A percentile compares a stretch with the other conserved stretches of the same genome.
Evolutionary conservation across 2,113 vertebrate species (phyloP).

Genomic region (Delphinapterus leucas): DNA sequence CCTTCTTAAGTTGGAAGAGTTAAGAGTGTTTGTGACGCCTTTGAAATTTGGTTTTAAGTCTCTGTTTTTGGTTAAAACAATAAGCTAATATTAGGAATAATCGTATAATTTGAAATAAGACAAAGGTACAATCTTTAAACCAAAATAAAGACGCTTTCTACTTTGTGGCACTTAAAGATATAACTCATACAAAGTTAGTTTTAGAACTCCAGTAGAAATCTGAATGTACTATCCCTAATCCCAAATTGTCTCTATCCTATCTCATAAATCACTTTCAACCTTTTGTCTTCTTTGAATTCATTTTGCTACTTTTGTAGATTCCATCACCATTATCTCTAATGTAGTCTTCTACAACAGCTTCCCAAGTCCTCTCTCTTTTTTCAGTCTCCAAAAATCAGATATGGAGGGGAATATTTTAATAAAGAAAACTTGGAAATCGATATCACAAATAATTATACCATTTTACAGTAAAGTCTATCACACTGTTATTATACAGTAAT

Average conservation of each 20-base stretch:
- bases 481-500: background rate
- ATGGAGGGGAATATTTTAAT: background rate
- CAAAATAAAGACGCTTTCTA: background rate
- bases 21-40: background rate
- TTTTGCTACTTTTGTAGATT: background rate
- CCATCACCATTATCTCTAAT: background rate
- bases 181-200: background rate
- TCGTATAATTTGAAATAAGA: background rate
- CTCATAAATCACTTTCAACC: background rate
- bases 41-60: constrained; percentile 41
- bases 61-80: background rate
- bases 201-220: background rate
- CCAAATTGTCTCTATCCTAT: background rate
- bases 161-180: background rate
- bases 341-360: background rate
- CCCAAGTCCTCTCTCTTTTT: background rate
- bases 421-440: background rate
- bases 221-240: background rate
- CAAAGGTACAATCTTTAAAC: background rate
- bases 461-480: background rate
- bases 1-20: constrained; percentile 22
- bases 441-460: background rate
- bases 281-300: background rate
- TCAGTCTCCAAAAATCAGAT: constrained; percentile 1
- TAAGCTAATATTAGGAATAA: background rate